Evolutionary conservation across 2,113 vertebrate species (phyloP).

Genomic region (Mugil cephalus): DNA sequence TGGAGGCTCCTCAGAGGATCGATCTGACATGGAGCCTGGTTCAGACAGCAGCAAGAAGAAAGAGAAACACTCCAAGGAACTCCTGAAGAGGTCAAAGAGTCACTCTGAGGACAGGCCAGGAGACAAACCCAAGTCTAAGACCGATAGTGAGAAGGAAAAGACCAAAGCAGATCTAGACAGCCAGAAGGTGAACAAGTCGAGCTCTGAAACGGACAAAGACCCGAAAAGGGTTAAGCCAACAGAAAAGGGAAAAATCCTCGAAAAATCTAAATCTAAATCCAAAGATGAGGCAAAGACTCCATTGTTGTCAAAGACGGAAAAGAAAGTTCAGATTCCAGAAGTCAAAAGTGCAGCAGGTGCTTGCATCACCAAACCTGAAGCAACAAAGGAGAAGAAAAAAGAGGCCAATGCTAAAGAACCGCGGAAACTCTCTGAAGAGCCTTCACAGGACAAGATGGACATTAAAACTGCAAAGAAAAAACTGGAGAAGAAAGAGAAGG

Average conservation of each 20-base stretch:
- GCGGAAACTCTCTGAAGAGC: constrained; percentile 80
- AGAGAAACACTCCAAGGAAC: constrained; percentile 87
- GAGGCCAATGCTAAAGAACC: constrained; percentile 86
- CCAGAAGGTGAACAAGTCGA: constrained; percentile 82
- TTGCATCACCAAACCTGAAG: constrained; percentile 69
- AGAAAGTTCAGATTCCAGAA: constrained; percentile 81
- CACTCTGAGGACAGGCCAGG: constrained; percentile 83
- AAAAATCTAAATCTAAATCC: constrained; percentile 86
- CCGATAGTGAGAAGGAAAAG: constrained; percentile 85
- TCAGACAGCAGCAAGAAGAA: constrained; percentile 85
- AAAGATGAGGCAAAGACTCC: constrained; percentile 85
- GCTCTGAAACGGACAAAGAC: constrained; percentile 85
- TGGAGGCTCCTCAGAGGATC: constrained; percentile 89
- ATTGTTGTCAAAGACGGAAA: constrained; percentile 82
- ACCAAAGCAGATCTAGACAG: constrained; percentile 81
- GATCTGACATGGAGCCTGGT: constrained; percentile 85
- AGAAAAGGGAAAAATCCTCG: constrained; percentile 84
- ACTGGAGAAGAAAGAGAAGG: constrained; percentile 73
- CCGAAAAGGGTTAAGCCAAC: constrained; percentile 81
- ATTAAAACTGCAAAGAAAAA: constrained; percentile 71
- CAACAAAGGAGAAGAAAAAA: constrained; percentile 86
- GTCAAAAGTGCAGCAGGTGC: constrained; percentile 81
- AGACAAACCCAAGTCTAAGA: constrained; percentile 87
- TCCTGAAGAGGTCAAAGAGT: constrained; percentile 87
- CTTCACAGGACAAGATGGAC: constrained; percentile 66